A percentile compares a stretch with the other conserved stretches of the same genome.
Conservation (phyloP, 2,797 vertebrate species). For the Crocidura indochinensis region DNA sequence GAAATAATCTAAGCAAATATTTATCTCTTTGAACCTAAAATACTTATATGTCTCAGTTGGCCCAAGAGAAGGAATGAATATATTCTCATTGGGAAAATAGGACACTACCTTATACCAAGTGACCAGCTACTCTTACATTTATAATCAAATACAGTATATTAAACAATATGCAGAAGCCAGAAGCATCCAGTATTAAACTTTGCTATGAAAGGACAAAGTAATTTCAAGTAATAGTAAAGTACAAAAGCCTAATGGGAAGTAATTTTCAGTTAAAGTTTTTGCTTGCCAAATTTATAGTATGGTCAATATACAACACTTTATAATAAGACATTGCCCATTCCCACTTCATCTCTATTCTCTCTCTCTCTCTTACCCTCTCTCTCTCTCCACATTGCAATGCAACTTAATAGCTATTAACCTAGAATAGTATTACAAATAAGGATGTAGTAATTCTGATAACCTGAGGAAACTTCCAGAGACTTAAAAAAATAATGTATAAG, state of each 20-base stretch:
- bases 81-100: not conserved
- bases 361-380: not conserved
- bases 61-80: slow-evolving; percentile 14
- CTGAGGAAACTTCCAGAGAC: not conserved
- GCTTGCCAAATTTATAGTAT: not conserved
- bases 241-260: not conserved
- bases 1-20: not conserved
- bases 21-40: slow-evolving; percentile 15
- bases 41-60: not conserved
- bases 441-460: not conserved
- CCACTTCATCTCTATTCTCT: not conserved
- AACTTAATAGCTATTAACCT: not conserved
- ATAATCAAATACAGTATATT: not conserved
- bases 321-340: not conserved
- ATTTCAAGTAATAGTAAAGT: not conserved
- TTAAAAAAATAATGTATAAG: not conserved
- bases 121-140: not conserved
- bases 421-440: not conserved
- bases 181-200: not conserved
- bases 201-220: not conserved
- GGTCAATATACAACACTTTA: not conserved
- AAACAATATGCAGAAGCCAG: not conserved
- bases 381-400: no score
- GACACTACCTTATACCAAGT: not conserved
- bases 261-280: slow-evolving; percentile 41